Base-by-base conservation (phyloP, 2,113 vertebrate genomes). In the Uria lomvia region DNA sequence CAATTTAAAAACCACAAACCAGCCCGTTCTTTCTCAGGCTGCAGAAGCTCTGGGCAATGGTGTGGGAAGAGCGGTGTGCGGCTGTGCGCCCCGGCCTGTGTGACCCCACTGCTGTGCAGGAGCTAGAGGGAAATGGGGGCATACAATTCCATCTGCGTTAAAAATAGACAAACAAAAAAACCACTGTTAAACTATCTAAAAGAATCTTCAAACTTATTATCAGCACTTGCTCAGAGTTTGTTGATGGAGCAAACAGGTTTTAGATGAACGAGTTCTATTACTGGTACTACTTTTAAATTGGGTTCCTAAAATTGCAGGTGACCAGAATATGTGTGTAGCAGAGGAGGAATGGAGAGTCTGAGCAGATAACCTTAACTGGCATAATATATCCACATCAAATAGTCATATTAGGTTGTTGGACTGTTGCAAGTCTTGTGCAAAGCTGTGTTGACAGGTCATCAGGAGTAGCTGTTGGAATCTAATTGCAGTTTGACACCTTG, bases 201-300 rank as follows among this genome's bases (percentile, higher is more conserved):
- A 30, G 14, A 53, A 15, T 62, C 47, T 65, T 65, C 40, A 36
- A 8, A 32, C 36, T 55, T 23, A 2, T 3, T 27, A 6, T 47
- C 14, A 7, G 18, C 1, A 0, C 19, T 23, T 59, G 9, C n/a
- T 43, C 1, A 0, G 59, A 52, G 40, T 42, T 38, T 7, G 0
- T 26, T 11, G 11, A 14, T 32, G 45, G 38, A 77, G 14, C 45
- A 49, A 12, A 19, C 4, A 5, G 17, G 8, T 65, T 93, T 79
- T 14, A 58, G 49, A 22, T 38, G 45, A 58, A 17, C 0, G 0
- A 3, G 6, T 42, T 67, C 24, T 65, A 6, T 36, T 75, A 58
- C 34, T 70, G 47, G 15, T 40, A 3, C 7, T 50, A 2, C 50
- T 75, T 80, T 40, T 67, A 63, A 67, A 36, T 45, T 13, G 22